Percentiles rank a stretch among this genome's conserved stretches.
Conservation (phyloP, 2,113 vertebrate genomes). For the Saccopteryx leptura region DNA sequence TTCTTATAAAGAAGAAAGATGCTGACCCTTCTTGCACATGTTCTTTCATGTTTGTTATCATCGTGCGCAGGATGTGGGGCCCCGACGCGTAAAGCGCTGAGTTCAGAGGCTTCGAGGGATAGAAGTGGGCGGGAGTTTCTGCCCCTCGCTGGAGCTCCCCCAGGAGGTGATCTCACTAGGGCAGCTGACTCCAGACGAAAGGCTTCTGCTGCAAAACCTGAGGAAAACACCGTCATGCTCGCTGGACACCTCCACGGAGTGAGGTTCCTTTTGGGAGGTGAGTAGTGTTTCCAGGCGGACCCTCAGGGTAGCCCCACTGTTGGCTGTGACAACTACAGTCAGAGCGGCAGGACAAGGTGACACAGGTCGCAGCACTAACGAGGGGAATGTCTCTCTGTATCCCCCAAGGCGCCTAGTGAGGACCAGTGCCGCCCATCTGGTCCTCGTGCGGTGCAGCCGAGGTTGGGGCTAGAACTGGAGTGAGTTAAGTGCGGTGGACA, state of each 20-base stretch:
- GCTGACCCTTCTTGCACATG: neutral
- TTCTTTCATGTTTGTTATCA: neutral
- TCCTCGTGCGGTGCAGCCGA: neutral
- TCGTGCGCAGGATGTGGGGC: neutral
- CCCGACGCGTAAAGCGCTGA: neutral
- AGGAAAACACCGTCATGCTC: neutral
- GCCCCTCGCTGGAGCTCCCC: fast-evolving
- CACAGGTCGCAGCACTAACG: neutral
- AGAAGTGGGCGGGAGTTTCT: neutral
- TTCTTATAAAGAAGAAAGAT: neutral
- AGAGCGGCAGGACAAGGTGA: neutral
- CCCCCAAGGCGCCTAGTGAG: neutral
- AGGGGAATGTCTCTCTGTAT: neutral
- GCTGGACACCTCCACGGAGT: fast-evolving
- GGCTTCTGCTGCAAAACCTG: neutral
- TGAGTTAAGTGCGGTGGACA: neutral
- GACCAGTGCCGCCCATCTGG: fast-evolving
- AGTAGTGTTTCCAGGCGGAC: neutral
- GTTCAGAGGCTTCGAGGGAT: neutral
- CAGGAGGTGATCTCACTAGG: neutral
- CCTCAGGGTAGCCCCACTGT: neutral
- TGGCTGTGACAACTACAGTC: fast-evolving
- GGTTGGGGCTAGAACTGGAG: neutral
- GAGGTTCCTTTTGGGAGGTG: neutral
- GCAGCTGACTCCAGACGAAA: neutral